phyloP scores from a whole-genome alignment of 2,113 vertebrate species.

The Ceuthmochares aereus region DNA sequence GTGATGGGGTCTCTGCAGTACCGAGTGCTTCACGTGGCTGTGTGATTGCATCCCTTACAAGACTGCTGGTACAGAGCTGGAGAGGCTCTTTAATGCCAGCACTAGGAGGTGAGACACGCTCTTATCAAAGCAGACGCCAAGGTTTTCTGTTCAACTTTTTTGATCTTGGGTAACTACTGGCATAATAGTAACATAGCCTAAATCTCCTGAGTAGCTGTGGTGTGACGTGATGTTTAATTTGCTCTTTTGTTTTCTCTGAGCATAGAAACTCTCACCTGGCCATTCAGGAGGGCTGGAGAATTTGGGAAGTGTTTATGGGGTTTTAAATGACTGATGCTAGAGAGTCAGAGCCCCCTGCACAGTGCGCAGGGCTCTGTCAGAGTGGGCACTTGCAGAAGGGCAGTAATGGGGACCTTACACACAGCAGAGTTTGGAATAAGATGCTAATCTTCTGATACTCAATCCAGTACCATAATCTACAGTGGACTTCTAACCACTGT shows the following conservation, averaged over 20 bases:
- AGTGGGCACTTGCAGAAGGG: neutral
- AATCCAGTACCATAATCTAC: neutral
- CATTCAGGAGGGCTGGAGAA: neutral
- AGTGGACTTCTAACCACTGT: neutral
- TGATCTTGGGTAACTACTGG: conserved; percentile 17
- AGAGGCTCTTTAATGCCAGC: neutral
- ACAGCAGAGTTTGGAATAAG: neutral
- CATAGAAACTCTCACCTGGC: neutral
- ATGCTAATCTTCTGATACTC: neutral
- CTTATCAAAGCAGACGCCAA: conserved; percentile 30
- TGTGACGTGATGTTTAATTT: neutral
- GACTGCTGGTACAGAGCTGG: neutral
- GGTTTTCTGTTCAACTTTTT: conserved; percentile 20
- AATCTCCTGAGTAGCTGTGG: neutral
- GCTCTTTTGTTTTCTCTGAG: neutral
- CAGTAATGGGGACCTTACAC: neutral
- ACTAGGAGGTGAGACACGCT: neutral
- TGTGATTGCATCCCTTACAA: neutral
- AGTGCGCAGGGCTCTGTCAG: neutral
- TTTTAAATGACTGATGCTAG: neutral
- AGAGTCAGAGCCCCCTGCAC: neutral
- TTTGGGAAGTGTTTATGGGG: neutral
- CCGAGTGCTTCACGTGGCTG: neutral
- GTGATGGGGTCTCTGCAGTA: neutral
- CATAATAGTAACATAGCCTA: neutral